Conservation (phyloP, 1,140 invertebrate species). For the Drosophila neocordata region DNA sequence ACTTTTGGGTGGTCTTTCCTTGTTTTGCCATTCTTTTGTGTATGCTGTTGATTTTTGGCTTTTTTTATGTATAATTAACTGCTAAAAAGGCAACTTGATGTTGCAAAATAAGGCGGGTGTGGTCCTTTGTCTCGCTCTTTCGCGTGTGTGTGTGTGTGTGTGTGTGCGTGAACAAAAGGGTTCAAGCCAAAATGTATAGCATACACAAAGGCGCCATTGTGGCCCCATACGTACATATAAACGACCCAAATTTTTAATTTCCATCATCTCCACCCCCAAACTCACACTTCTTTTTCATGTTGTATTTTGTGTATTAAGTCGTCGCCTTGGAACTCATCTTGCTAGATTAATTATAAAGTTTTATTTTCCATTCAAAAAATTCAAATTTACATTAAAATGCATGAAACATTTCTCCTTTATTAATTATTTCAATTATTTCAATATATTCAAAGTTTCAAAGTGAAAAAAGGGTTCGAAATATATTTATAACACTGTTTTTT, state of each 20-base stretch:
- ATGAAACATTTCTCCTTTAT: conserved; percentile 49
- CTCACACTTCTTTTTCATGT: background rate
- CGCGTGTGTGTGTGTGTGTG: background rate
- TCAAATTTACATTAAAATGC: conserved; percentile 65
- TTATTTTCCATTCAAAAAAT: conserved; percentile 20
- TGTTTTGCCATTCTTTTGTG: background rate
- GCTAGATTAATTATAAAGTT: conserved; percentile 73
- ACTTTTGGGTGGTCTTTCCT: background rate
- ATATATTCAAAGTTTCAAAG: conserved; percentile 29
- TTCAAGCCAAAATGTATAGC: conserved; percentile 75
- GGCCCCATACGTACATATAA: conserved; percentile 33
- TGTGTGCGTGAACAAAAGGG: conserved; percentile 43
- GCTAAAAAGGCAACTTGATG: conserved; percentile 78
- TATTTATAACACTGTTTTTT: no score
- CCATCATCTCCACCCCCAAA: no score
- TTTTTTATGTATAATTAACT: conserved; percentile 71
- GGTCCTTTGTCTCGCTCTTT: conserved; percentile 41
- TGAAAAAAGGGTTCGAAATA: no score
- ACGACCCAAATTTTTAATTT: conserved; percentile 66
- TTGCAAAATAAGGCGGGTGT: conserved; percentile 57
- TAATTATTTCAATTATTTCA: no score
- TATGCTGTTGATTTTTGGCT: conserved; percentile 17
- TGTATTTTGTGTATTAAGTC: background rate
- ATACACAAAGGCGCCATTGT: conserved; percentile 80
- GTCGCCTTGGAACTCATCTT: conserved; percentile 22